These are phyloP conservation scores for Athene noctua DNA, from an alignment of 2,113 vertebrate genomes.

Conservation along the genomic window DNA sequence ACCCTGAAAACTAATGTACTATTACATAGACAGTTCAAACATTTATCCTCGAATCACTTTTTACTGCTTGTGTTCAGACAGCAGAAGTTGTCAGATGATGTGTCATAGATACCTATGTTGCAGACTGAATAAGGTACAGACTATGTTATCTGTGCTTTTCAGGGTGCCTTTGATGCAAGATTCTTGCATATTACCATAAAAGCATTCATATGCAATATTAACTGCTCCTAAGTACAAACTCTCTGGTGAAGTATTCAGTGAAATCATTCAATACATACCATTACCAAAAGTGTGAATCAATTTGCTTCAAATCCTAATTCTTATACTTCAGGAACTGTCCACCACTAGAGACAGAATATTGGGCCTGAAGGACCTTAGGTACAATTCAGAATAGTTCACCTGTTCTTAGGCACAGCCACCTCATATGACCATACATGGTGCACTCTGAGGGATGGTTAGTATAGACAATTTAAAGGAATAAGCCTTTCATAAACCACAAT, in stretches of 20 bases:
- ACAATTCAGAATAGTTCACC: background rate
- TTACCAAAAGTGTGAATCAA: background rate
- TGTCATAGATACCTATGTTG: background rate
- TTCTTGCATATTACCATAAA: background rate
- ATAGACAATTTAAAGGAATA: background rate
- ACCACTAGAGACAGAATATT: background rate
- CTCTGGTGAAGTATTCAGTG: background rate
- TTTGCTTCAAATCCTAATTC: background rate
- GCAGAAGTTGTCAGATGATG: background rate
- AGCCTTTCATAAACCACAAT: background rate
- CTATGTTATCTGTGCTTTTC: background rate
- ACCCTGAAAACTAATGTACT: background rate
- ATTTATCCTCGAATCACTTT: background rate
- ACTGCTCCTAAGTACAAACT: background rate
- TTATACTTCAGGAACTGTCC: background rate
- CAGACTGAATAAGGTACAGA: background rate
- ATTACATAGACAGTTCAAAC: background rate
- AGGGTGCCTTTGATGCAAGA: background rate
- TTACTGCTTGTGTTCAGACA: background rate
- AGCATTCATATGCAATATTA: background rate
- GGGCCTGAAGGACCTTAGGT: background rate
- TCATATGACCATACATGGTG: fast-evolving
- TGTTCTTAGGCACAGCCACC: background rate
- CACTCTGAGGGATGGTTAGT: fast-evolving
- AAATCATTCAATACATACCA: background rate